Percentiles rank a stretch among this genome's conserved stretches.
Conservation (phyloP, 2,113 vertebrate species). For the Amphiprion ocellaris region DNA sequence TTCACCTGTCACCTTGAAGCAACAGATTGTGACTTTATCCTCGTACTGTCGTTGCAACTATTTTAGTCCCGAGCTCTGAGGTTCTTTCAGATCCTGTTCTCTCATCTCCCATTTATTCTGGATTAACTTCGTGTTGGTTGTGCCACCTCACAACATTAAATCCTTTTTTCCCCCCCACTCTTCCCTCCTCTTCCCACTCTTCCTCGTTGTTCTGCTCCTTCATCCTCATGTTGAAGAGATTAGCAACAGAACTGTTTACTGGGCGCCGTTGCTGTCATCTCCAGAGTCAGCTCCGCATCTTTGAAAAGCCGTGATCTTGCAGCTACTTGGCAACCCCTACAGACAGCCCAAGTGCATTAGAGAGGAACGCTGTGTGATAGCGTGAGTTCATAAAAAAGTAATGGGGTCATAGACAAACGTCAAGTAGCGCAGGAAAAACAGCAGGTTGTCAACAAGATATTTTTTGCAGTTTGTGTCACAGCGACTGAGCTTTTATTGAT, state of each 20-base stretch:
- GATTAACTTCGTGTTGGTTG: constrained; percentile 45
- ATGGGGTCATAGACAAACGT: constrained; percentile 69
- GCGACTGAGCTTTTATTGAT: constrained; percentile 43
- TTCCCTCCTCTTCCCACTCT: constrained; percentile 21
- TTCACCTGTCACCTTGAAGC: constrained; percentile 53
- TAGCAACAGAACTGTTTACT: constrained; percentile 63
- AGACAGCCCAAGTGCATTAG: constrained; percentile 63
- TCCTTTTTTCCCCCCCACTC: constrained; percentile 22
- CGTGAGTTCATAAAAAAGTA: constrained; percentile 65
- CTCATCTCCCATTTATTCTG: constrained; percentile 57
- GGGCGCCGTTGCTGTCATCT: constrained; percentile 82
- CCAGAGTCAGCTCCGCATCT: constrained; percentile 84
- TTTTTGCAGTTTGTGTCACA: constrained; percentile 48
- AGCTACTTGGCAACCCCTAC: constrained; percentile 59
- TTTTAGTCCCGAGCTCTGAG: constrained; percentile 49
- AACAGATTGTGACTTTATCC: constrained; percentile 53
- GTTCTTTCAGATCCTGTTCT: constrained; percentile 50
- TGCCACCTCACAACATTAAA: constrained; percentile 38
- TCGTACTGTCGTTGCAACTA: constrained; percentile 41
- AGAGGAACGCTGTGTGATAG: constrained; percentile 37
- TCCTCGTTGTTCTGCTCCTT: constrained; percentile 36
- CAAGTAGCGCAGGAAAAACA: constrained; percentile 53
- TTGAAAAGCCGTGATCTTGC: constrained; percentile 85
- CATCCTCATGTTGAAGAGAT: constrained; percentile 58
- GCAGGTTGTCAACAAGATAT: constrained; percentile 51